Evolutionary conservation across 2,113 vertebrate genomes (phyloP), one percentile per base, ranked within the genome.

Genomic region (Bucco capensis): DNA sequence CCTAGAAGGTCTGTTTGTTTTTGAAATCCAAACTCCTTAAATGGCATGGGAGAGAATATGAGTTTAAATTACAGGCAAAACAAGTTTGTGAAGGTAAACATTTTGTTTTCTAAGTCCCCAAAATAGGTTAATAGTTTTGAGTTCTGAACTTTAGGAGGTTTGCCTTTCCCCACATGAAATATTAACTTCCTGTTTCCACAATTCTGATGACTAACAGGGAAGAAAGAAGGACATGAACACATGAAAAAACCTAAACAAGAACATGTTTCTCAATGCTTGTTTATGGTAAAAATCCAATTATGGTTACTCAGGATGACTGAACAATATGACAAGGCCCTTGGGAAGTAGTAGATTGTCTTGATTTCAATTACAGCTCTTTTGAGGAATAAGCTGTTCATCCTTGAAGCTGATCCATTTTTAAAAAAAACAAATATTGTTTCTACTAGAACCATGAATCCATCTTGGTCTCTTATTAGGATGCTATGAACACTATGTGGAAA

Each of bases 51-150:
- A 91, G 64, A 85, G 51, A 79, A 93, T 92, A 92, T 40, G 12
- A 44, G 42, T 74, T 92, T 73, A 87, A 91, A 77, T 89, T 87
- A 79, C 66, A 79, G 77, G 38, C 50, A 75, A 89, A 86, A 79
- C 19, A 84, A 75, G 66, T 66, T 56, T 44, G 58, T 37, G 47
- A 73, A 86, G 54, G 77, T 80, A 94, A 96, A 93, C 58, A 82
- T 90, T 95, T 95, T 94, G 81, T 90, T 93, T 92, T 82, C 85
- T 83, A 87, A 90, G 93, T 70, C 64, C 78, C 21, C 38, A 28
- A 47, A 94, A 76, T 38, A 73, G 30, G 47, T 62, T 78, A 61
- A 82, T 51, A 76, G 62, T n/a, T 92, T 65, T 89, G 70, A 82
- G 54, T 70, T 77, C 62, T 76, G 54, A 80, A 42, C 49, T 84